phyloP scores from a whole-genome alignment of 2,888 invertebrate genomes.

The Agrenia bidenticulata region DNA sequence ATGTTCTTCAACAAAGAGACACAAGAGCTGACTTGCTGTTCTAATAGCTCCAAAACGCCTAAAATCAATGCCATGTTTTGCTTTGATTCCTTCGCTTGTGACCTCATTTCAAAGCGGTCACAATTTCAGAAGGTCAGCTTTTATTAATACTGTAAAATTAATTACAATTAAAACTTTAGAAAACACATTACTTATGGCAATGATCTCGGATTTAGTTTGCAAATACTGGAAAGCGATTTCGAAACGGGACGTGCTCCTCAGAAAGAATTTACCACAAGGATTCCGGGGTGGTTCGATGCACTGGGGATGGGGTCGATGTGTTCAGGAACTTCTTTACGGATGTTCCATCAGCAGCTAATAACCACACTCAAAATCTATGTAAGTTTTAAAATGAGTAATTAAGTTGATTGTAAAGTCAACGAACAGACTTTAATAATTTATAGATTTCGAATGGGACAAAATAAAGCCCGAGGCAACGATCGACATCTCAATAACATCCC shows the following conservation, averaged over 20 bases:
- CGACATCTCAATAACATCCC: constrained; percentile 15
- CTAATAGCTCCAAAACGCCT: constrained; percentile 44
- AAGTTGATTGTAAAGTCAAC: too few relatives aligned
- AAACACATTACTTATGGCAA: not conserved
- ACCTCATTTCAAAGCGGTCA: constrained; percentile 14
- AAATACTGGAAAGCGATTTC: constrained; percentile 31
- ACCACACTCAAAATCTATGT: constrained; percentile 37
- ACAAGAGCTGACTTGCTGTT: constrained; percentile 48
- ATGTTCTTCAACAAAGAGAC: constrained; percentile 39
- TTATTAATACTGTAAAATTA: not conserved
- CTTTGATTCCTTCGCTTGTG: constrained; percentile 46
- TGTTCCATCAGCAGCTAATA: constrained; percentile 15
- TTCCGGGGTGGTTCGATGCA: constrained; percentile 47
- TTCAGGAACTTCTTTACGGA: constrained; percentile 46
- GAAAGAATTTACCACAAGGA: constrained; percentile 43
- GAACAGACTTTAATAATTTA: constrained; percentile 5
- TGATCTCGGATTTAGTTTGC: constrained; percentile 19
- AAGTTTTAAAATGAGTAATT: constrained; percentile 9
- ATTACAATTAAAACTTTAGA: too few relatives aligned
- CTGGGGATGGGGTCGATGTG: constrained; percentile 51
- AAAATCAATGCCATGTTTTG: constrained; percentile 48
- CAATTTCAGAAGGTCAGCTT: not conserved
- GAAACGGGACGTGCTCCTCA: constrained; percentile 39
- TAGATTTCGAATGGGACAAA: constrained; percentile 39
- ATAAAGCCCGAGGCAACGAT: constrained; percentile 37